These are phyloP conservation scores for Heteromurus nitidus DNA, from an alignment of 2,888 invertebrate species.

Conservation along the genomic window DNA sequence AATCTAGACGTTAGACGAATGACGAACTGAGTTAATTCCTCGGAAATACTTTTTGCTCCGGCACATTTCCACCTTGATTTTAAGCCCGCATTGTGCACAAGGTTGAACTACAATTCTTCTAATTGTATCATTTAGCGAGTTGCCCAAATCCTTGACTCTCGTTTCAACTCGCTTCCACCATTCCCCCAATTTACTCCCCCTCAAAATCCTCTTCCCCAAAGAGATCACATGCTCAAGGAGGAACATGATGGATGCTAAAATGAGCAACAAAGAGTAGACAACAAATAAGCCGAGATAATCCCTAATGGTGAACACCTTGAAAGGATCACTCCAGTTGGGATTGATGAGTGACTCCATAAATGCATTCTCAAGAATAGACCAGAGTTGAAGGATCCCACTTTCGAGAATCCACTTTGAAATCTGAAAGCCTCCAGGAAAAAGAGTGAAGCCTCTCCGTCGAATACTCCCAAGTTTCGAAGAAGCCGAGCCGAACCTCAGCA, in stretches of 20 bases:
- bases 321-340: constrained; percentile 50
- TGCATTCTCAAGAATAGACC: constrained; percentile 68
- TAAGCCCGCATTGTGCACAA: no score
- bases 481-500: constrained; percentile 28
- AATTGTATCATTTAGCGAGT: no score
- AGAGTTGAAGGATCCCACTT: constrained; percentile 69
- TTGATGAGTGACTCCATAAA: constrained; percentile 59
- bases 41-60: constrained; percentile 30
- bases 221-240: constrained; percentile 54
- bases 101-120: no score
- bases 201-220: background rate
- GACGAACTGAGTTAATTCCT: constrained; percentile 13
- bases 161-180: background rate
- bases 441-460: constrained; percentile 34
- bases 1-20: no score
- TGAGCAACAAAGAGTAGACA: constrained; percentile 60
- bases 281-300: constrained; percentile 69
- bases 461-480: constrained; percentile 12
- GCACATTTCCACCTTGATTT: background rate
- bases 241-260: constrained; percentile 63
- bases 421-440: constrained; percentile 66
- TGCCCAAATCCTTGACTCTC: no score
- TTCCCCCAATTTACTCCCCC: background rate
- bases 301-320: constrained; percentile 65
- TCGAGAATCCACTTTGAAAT: constrained; percentile 70